phyloP scores from a whole-genome alignment of 2,113 vertebrate genomes.

The Erythrocercus mccallii region DNA sequence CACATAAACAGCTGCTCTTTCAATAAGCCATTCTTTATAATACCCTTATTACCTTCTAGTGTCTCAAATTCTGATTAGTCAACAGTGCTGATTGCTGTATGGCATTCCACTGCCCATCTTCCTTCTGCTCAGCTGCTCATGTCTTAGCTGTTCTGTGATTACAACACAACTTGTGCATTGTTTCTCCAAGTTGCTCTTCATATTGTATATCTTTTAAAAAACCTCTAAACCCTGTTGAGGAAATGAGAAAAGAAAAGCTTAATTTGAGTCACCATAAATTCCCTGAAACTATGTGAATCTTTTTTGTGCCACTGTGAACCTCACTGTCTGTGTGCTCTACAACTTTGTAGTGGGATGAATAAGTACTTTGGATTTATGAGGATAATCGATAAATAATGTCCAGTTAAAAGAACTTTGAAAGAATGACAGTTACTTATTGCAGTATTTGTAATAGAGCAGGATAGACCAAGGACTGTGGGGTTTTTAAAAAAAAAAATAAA shows the following conservation, averaged over 20 bases:
- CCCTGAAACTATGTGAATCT: background rate
- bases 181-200: conserved; percentile 82
- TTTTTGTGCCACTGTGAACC: background rate
- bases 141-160: conserved; percentile 79
- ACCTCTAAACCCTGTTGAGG: conserved; percentile 45
- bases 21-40: conserved; percentile 95
- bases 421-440: background rate
- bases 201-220: conserved; percentile 77
- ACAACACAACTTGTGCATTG: conserved; percentile 94
- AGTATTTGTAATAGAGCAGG: background rate
- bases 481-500: background rate
- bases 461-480: background rate
- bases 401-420: background rate
- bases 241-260: background rate
- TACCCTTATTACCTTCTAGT: conserved; percentile 95
- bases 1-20: conserved; percentile 98
- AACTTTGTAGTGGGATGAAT: background rate
- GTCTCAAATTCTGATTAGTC: conserved; percentile 99
- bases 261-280: background rate
- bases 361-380: background rate
- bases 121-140: conserved; percentile 93
- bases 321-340: background rate
- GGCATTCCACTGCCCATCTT: conserved; percentile 95
- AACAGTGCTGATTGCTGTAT: conserved; percentile 95
- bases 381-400: background rate